Evolutionary conservation across 2,797 vertebrate species (phyloP).

Genomic region (Chromobotia macracanthus): DNA sequence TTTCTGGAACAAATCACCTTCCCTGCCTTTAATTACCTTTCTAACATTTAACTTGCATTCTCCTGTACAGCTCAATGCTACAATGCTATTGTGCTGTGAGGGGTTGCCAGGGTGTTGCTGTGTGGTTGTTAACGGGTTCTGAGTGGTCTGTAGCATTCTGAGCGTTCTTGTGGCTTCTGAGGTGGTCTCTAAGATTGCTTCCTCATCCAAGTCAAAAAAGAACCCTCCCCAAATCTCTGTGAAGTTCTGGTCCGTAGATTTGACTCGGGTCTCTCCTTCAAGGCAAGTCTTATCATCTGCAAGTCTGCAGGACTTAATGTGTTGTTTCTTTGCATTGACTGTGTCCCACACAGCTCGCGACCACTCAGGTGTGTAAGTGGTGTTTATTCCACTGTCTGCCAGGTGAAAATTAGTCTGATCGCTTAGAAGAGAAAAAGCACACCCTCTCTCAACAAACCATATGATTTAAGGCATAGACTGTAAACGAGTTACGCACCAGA

Average conservation of each 20-base stretch:
- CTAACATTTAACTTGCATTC: too few relatives aligned
- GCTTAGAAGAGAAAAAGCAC: not conserved
- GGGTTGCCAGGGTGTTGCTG: not conserved
- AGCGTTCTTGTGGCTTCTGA: not conserved
- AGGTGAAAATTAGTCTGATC: constrained; percentile 1
- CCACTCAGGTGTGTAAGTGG: not conserved
- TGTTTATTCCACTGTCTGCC: not conserved
- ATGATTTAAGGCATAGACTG: constrained; percentile 19
- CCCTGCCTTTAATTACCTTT: too few relatives aligned
- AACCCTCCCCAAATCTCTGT: not conserved
- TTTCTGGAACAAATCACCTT: too few relatives aligned
- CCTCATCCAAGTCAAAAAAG: not conserved
- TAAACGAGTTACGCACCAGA: too few relatives aligned
- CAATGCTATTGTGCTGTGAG: not conserved
- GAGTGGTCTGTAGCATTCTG: not conserved
- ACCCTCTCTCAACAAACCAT: not conserved
- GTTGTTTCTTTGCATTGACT: not conserved
- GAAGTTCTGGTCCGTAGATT: not conserved
- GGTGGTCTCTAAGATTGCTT: not conserved
- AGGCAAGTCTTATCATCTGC: not conserved
- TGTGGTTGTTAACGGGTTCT: not conserved
- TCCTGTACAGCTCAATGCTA: not conserved
- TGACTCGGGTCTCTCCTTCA: not conserved
- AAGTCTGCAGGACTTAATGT: not conserved
- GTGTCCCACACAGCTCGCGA: not conserved